Conservation (phyloP, 2,797 vertebrate species). For the Galaxias olidus region DNA sequence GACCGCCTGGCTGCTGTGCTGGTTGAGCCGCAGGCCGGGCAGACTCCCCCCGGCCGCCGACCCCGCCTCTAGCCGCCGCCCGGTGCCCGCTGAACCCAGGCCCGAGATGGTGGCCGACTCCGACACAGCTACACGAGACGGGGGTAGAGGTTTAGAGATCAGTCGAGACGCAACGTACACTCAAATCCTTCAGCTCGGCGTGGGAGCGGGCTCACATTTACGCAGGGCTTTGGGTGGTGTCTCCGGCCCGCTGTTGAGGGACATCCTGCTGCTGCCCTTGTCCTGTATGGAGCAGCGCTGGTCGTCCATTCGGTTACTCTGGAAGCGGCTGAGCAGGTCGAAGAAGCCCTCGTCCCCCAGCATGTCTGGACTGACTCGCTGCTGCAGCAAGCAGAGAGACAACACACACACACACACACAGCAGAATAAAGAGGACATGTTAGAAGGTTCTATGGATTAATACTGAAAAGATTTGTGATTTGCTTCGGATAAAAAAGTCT, state of each 20-base stretch:
- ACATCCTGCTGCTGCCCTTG: slow-evolving; percentile 65
- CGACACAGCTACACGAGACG: slow-evolving; percentile 71
- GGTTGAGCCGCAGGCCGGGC: slow-evolving; percentile 83
- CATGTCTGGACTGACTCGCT: slow-evolving; percentile 82
- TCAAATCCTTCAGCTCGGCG: background rate
- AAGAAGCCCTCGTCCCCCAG: slow-evolving; percentile 94
- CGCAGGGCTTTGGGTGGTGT: slow-evolving; percentile 73
- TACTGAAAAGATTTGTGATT: too few relatives aligned
- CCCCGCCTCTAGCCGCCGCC: slow-evolving; percentile 83
- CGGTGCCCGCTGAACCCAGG: slow-evolving; percentile 77
- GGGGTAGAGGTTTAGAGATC: background rate
- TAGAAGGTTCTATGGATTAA: too few relatives aligned
- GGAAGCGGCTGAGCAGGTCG: slow-evolving; percentile 93
- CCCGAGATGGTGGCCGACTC: slow-evolving; percentile 76
- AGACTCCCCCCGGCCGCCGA: slow-evolving; percentile 72
- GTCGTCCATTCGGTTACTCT: slow-evolving; percentile 98
- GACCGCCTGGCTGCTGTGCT: slow-evolving; percentile 68
- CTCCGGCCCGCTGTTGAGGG: slow-evolving; percentile 57
- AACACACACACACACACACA: background rate
- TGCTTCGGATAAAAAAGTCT: background rate
- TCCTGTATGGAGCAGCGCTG: slow-evolving; percentile 88
- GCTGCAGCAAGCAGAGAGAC: slow-evolving; percentile 16
- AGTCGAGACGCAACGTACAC: background rate
- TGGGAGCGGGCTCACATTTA: slow-evolving; percentile 79
- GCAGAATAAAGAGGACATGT: background rate